phyloP scores from a whole-genome alignment of 1,140 invertebrate species.

The Pseudachorutes palmiensis region DNA sequence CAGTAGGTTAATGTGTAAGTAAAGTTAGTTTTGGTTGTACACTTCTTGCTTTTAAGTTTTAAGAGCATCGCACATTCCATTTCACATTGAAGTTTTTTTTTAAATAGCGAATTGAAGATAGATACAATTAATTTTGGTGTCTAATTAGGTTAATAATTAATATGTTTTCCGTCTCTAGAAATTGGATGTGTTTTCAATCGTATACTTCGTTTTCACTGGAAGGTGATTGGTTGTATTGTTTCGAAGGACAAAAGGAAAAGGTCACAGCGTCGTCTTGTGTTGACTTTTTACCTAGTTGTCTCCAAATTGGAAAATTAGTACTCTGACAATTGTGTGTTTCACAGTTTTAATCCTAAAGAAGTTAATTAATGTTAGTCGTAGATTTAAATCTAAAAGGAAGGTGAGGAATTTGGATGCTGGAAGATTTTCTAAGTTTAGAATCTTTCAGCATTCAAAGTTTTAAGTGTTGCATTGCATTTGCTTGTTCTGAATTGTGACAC shows the following conservation, averaged over 20 bases:
- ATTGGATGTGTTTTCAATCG: slow-evolving; percentile 39
- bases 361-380: too few relatives aligned
- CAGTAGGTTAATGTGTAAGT: too few relatives aligned
- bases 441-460: background rate
- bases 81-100: too few relatives aligned
- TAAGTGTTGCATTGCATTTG: too few relatives aligned
- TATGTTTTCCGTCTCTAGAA: slow-evolving; percentile 14
- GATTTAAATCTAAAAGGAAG: too few relatives aligned
- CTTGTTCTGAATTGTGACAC: too few relatives aligned
- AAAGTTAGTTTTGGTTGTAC: too few relatives aligned
- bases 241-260: background rate
- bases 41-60: too few relatives aligned
- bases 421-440: background rate
- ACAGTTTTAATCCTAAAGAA: too few relatives aligned
- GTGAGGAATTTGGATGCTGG: background rate
- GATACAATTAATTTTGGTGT: too few relatives aligned
- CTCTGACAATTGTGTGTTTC: background rate
- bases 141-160: background rate
- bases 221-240: slow-evolving; percentile 32
- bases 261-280: background rate
- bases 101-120: too few relatives aligned
- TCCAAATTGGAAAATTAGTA: background rate
- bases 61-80: too few relatives aligned
- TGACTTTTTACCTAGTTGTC: background rate
- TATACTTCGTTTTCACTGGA: slow-evolving; percentile 38